A percentile compares a stretch with the other conserved stretches of the same genome.
Conservation (phyloP, 2,113 vertebrate genomes). For the Amphiprion ocellaris region DNA sequence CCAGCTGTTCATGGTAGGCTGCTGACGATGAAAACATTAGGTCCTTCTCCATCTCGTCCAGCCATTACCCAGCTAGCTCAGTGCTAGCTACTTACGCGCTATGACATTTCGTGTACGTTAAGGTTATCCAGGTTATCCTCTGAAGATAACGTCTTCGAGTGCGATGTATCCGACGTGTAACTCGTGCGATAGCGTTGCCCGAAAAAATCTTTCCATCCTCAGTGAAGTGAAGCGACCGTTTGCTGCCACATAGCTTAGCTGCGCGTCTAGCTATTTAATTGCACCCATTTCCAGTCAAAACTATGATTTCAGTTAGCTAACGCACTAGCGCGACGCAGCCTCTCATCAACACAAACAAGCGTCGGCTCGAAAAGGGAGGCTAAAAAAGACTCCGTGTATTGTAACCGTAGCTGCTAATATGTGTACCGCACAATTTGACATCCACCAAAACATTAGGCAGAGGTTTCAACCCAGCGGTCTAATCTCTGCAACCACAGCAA, state of each 20-base stretch:
- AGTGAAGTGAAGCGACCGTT: slow-evolving; percentile 37
- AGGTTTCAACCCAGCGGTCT: slow-evolving; percentile 54
- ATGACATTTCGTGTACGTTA: slow-evolving; percentile 80
- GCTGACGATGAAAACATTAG: slow-evolving; percentile 54
- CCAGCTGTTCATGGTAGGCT: slow-evolving; percentile 67
- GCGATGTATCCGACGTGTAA: slow-evolving; percentile 58
- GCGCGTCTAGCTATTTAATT: slow-evolving; percentile 59
- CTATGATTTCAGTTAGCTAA: slow-evolving; percentile 59
- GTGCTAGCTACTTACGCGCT: slow-evolving; percentile 78
- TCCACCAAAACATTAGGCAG: slow-evolving; percentile 40
- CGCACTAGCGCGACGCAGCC: slow-evolving; percentile 57
- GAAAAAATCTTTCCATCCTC: slow-evolving; percentile 73
- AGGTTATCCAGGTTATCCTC: slow-evolving; percentile 83
- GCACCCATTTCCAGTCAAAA: slow-evolving; percentile 55
- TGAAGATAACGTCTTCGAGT: slow-evolving; percentile 59
- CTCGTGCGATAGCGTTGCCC: slow-evolving; percentile 32
- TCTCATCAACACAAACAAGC: slow-evolving; percentile 45
- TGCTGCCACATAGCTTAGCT: slow-evolving; percentile 61
- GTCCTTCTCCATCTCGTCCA: slow-evolving; percentile 74
- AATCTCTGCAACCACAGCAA: slow-evolving; percentile 78
- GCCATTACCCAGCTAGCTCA: slow-evolving; percentile 72
- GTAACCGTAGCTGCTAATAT: background rate
- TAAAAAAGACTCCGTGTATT: background rate
- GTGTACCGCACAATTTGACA: slow-evolving; percentile 33
- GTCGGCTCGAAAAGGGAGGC: slow-evolving; percentile 31